Base-by-base conservation (phyloP, 2,888 invertebrate species). In the Strigamia transsilvanica region DNA sequence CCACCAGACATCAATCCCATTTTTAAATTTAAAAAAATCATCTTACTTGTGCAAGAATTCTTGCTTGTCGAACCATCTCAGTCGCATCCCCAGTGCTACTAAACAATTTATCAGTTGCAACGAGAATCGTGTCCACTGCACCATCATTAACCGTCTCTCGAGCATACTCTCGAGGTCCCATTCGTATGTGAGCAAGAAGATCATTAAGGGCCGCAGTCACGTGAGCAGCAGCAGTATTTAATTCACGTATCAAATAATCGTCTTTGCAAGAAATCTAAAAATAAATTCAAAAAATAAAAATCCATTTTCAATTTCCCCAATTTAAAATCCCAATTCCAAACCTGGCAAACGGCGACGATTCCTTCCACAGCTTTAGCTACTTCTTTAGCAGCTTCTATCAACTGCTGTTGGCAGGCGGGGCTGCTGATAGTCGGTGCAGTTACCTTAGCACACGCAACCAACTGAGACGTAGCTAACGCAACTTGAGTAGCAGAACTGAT, bases 401-500 rank as follows among this genome's bases (percentile, higher is more conserved):
- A 89, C 88, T 99, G 99, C 85, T 95, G 94, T 87, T 98, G 91
- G 85, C 90, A 91, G n/a, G 89, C 89, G 9, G 90, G 89, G 85
- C 89, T 90, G 81, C 89, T 88, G 84, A 91, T 91, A 18, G 91
- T 91, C 10, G 91, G 91, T 0, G 91, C 90, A 15, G 91, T 90
- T 80, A 91, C 93, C 91, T 98, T 98, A 21, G 99, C 95, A 87
- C 98, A 98, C 0, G 98, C 98, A 0, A 99, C 99, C 2, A 99
- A 91, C 87, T 99, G 98, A 61, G 98, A 98, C 6, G 99, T 99
- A 7, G 98, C 97, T 66, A 99, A 90, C 0, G 99, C 99, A 88
- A 98, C 98, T 87, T 97, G 94, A 0, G 98, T 98, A 0, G 99
- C 99, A 0, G 97, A 95, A 0, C 95, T 94, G 85, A 99, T 98